A percentile compares a stretch with the other conserved stretches of the same genome.
These are phyloP conservation scores for Heliconius charithonia DNA, from an alignment of 2,888 invertebrate genomes.

Conservation along the genomic window DNA sequence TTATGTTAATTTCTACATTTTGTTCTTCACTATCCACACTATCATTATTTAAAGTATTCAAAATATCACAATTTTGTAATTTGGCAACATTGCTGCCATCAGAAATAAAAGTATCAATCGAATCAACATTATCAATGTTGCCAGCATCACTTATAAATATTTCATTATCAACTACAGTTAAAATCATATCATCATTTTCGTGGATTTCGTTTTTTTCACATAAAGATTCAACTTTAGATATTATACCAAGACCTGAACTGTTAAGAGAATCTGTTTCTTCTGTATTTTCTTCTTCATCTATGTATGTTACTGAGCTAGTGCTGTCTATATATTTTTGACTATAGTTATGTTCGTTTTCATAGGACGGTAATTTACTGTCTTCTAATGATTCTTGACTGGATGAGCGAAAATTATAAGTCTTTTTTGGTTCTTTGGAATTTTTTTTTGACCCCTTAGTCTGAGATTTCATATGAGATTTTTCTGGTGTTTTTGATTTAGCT, in stretches of 20 bases:
- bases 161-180: constrained; percentile 26
- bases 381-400: constrained; percentile 59
- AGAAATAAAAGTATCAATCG: background rate
- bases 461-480: constrained; percentile 64
- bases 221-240: constrained; percentile 54
- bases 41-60: constrained; percentile 6
- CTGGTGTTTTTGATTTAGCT: constrained; percentile 80
- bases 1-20: constrained; percentile 1
- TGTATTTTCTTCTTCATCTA: constrained; percentile 38
- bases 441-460: constrained; percentile 52
- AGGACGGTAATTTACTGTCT: constrained; percentile 47
- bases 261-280: constrained; percentile 43
- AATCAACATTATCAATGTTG: constrained; percentile 12
- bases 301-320: constrained; percentile 31
- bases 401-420: constrained; percentile 60
- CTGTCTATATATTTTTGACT: constrained; percentile 43
- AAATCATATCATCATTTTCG: constrained; percentile 33
- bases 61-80: constrained; percentile 8
- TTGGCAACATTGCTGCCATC: constrained; percentile 3
- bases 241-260: constrained; percentile 49
- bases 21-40: background rate
- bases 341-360: constrained; percentile 63
- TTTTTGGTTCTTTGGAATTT: constrained; percentile 52
- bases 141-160: constrained; percentile 26
- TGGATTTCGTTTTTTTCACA: constrained; percentile 39